A percentile compares a stretch with the other conserved stretches of the same genome.
phyloP scores from a whole-genome alignment of 2,797 vertebrate species.

The Smutsia temminckii region DNA sequence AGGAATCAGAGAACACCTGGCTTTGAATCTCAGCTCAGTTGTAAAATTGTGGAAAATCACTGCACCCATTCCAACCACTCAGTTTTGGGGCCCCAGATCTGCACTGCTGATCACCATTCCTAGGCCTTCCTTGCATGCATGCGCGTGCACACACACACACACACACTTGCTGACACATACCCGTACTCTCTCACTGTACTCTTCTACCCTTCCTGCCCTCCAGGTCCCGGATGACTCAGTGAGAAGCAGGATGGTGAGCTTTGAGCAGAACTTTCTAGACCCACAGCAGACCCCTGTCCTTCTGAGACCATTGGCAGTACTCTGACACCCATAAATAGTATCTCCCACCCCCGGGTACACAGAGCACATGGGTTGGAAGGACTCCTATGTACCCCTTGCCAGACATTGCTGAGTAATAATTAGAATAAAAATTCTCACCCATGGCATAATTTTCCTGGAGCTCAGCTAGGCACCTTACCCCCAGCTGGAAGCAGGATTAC shows the following conservation, averaged over 20 bases:
- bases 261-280: neutral
- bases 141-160: rapidly evolving
- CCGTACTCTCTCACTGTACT: no score
- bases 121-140: neutral
- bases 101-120: neutral
- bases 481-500: neutral
- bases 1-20: neutral
- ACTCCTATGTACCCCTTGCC: neutral
- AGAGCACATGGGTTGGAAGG: neutral
- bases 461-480: neutral
- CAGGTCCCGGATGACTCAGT: neutral
- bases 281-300: neutral
- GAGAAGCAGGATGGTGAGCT: neutral
- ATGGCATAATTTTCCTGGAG: conserved; percentile 25
- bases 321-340: rapidly evolving
- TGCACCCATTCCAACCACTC: neutral
- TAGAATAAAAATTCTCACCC: conserved; percentile 17
- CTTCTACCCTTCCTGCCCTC: neutral
- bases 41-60: neutral
- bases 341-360: neutral
- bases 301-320: neutral
- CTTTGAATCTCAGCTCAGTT: neutral
- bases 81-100: neutral
- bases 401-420: neutral
- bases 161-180: neutral